Base-by-base conservation (phyloP, 1,140 invertebrate genomes). In the Drosophila setifemur region DNA sequence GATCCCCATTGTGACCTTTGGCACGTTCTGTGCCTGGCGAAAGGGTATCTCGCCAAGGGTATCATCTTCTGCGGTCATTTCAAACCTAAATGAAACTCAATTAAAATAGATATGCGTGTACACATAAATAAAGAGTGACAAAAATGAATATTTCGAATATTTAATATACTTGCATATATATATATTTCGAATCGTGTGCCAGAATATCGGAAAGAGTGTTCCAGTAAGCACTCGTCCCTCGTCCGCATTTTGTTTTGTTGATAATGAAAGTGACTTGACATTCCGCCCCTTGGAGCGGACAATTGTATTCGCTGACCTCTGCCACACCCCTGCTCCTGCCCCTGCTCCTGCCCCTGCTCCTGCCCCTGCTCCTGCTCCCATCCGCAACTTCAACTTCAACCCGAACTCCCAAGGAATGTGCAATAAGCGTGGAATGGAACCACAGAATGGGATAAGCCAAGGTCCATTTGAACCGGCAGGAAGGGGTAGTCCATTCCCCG, bases 1-100 rank as follows among this genome's bases (percentile, higher is more conserved):
- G 35, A 57, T 70, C 37, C n/a, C 44, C 37, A 64, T 73, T 73
- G 57, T 60, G 77, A 42, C 50, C 60, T 63, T 52, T 40, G 45
- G 31, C 50, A 49, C 60, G 26, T 66, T 69, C 69, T 54, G 54
- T 54, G n/a, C n/a, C 42, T 70, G 33, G 3, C 47, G 19, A 53
- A 26, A 26, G 31, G 52, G 25, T 26, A 16, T 35, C 6, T 11
- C 3, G 11, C 4, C 31, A 33, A 33, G 31, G 31, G 31, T 33
- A 33, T 33, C 11, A 12, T 5, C 31, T n/a, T n/a, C n/a, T n/a
- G n/a, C 11, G 31, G 2, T 4, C 11, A 33, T 33, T 33, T 6
- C 4, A 6, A 6, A n/a, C 11, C 7, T 12, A 1, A 14, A 11
- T 2, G 1, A n/a, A 14, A 3, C 31, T 6, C 11, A 33, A 12